Evolutionary conservation across 2,888 invertebrate genomes (phyloP).

Genomic region (Leptura quadrifasciata): DNA sequence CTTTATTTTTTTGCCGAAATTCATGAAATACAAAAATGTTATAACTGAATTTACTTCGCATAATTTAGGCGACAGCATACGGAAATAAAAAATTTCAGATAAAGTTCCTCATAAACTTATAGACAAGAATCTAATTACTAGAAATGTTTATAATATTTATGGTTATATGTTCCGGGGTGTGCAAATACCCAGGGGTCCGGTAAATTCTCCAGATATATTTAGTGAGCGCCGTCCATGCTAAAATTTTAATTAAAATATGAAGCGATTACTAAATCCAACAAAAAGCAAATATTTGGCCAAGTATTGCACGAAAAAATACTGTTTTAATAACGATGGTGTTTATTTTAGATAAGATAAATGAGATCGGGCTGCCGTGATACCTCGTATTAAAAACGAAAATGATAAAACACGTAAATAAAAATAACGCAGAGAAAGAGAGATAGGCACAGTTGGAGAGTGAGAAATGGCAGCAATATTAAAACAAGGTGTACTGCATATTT

Average conservation of each 20-base stretch:
- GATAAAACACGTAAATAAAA: conserved; percentile 41
- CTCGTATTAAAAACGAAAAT: conserved; percentile 49
- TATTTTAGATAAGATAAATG: conserved; percentile 56
- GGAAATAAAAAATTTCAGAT: too few species aligned
- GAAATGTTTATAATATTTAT: not conserved
- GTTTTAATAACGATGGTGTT: conserved; percentile 56
- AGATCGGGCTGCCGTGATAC: conserved; percentile 48
- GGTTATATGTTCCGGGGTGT: not conserved
- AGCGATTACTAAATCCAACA: conserved; percentile 26
- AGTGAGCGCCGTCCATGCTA: not conserved
- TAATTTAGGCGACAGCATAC: too few species aligned
- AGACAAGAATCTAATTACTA: not conserved
- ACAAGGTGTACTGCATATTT: conserved; percentile 20
- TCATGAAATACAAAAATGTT: too few species aligned
- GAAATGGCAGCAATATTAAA: conserved; percentile 15
- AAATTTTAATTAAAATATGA: conserved; percentile 37
- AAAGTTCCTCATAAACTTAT: not conserved
- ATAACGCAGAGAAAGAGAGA: conserved; percentile 22
- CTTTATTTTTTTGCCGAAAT: too few species aligned
- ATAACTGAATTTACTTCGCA: too few species aligned
- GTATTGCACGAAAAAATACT: conserved; percentile 50
- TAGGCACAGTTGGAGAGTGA: not conserved
- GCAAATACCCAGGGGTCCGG: not conserved
- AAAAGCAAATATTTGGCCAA: conserved; percentile 43
- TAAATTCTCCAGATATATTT: conserved; percentile 1